phyloP scores from a whole-genome alignment of 2,113 vertebrate species.

The Okapia johnstoni region DNA sequence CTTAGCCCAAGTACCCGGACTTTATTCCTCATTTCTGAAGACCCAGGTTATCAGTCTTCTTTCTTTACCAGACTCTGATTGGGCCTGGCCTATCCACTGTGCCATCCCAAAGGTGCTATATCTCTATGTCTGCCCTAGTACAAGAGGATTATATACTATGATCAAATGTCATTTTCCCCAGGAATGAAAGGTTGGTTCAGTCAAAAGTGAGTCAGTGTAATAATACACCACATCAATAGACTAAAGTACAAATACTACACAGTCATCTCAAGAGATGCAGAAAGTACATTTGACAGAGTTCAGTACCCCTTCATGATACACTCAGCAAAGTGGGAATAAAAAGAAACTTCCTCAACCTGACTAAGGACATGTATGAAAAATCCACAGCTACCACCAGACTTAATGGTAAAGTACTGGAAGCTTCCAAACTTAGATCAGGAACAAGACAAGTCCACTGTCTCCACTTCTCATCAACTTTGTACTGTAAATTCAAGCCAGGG shows the following conservation, averaged over 20 bases:
- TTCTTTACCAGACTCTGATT: background rate
- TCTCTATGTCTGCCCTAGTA: background rate
- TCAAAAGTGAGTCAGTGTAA: rapidly evolving
- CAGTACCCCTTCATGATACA: background rate
- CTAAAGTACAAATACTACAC: background rate
- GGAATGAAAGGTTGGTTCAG: conserved; percentile 38
- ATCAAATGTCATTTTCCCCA: background rate
- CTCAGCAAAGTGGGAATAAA: background rate
- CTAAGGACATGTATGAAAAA: background rate
- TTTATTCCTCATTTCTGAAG: background rate
- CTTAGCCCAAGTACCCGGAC: background rate
- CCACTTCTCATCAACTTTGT: background rate
- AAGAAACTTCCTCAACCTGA: background rate
- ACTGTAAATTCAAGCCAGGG: background rate
- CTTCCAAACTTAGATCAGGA: background rate
- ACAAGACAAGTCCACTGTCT: background rate
- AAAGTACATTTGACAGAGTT: background rate
- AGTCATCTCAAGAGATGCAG: background rate
- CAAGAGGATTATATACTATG: rapidly evolving
- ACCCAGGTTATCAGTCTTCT: background rate
- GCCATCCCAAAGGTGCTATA: background rate
- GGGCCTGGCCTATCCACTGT: background rate
- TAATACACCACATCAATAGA: background rate
- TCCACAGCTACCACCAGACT: background rate
- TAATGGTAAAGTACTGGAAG: rapidly evolving